A percentile compares a stretch with the other conserved stretches of the same genome.
These are phyloP conservation scores for Chrysomela aeneicollis DNA, from an alignment of 2,888 invertebrate genomes.

Conservation along the genomic window DNA sequence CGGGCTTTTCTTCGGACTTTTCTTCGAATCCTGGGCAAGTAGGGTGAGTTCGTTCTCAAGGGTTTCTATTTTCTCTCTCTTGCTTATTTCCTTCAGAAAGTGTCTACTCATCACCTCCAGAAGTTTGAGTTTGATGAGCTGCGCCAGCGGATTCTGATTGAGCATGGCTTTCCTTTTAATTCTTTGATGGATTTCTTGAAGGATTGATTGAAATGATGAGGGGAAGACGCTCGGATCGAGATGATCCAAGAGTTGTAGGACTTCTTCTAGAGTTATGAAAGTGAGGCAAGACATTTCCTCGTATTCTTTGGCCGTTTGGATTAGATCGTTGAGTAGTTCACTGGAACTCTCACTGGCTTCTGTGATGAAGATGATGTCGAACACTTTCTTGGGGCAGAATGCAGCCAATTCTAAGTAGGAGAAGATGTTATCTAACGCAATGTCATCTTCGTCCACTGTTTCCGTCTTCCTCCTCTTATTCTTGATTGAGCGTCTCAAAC, in stretches of 20 bases:
- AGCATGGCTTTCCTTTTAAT: not conserved
- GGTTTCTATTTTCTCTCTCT: slow-evolving; percentile 39
- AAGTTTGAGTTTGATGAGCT: slow-evolving; percentile 47
- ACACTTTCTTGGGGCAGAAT: slow-evolving; percentile 44
- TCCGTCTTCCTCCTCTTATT: not conserved
- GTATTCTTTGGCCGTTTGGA: slow-evolving; percentile 38
- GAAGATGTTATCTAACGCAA: slow-evolving; percentile 15
- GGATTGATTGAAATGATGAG: slow-evolving; percentile 17
- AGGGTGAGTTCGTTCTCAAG: slow-evolving; percentile 40
- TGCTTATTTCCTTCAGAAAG: slow-evolving; percentile 39
- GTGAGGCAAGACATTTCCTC: slow-evolving; percentile 44
- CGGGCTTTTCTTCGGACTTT: no score
- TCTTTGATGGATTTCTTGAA: slow-evolving; percentile 23
- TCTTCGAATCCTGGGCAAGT: slow-evolving; percentile 41
- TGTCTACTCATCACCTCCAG: slow-evolving; percentile 48
- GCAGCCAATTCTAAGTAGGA: slow-evolving; percentile 33
- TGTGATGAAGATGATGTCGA: slow-evolving; percentile 41
- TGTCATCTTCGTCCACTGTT: not conserved
- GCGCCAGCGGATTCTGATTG: slow-evolving; percentile 30
- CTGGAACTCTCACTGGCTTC: slow-evolving; percentile 32
- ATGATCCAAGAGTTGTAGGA: slow-evolving; percentile 36
- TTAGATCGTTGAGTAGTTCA: slow-evolving; percentile 34
- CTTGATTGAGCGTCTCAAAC: not conserved
- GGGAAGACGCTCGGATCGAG: slow-evolving; percentile 31
- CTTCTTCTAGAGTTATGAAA: slow-evolving; percentile 47